Percentiles rank a stretch among this genome's conserved stretches.
Evolutionary conservation across 2,888 invertebrate species (phyloP).

Genomic region (Dysmachus trigonus): DNA sequence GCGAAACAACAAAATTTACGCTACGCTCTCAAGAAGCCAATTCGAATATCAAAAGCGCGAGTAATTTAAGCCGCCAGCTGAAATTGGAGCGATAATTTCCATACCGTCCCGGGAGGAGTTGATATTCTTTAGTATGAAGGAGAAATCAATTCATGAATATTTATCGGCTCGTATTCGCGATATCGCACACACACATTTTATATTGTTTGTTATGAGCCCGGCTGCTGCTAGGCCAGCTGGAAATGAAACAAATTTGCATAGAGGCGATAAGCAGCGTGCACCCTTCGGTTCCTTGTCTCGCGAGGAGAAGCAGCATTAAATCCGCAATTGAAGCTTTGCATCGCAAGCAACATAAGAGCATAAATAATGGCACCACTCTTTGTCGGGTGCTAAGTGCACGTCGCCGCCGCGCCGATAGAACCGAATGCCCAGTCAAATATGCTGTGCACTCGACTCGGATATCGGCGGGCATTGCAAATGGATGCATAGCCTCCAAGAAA

Average conservation of each 20-base stretch:
- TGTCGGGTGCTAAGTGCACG: constrained; percentile 14
- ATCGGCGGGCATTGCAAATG: neutral
- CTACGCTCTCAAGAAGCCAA: neutral
- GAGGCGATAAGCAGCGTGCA: neutral
- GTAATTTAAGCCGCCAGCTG: neutral
- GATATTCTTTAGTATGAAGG: neutral
- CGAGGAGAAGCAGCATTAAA: neutral
- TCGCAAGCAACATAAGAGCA: neutral
- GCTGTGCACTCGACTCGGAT: neutral
- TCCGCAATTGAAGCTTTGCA: neutral
- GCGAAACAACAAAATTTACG: neutral
- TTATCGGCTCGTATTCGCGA: neutral
- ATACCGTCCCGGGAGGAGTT: neutral
- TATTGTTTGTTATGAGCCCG: constrained; percentile 3
- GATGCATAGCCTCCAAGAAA: neutral
- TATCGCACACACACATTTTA: neutral
- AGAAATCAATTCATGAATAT: constrained; percentile 20
- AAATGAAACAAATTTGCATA: constrained; percentile 22
- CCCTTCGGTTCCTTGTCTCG: neutral
- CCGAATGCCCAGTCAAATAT: neutral
- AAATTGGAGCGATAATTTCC: neutral
- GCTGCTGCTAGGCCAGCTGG: neutral
- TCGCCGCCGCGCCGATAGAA: neutral
- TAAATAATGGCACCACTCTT: constrained; percentile 5
- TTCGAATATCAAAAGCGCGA: neutral